phyloP scores from a whole-genome alignment of 2,888 invertebrate species.

The Athetis lepigone region DNA sequence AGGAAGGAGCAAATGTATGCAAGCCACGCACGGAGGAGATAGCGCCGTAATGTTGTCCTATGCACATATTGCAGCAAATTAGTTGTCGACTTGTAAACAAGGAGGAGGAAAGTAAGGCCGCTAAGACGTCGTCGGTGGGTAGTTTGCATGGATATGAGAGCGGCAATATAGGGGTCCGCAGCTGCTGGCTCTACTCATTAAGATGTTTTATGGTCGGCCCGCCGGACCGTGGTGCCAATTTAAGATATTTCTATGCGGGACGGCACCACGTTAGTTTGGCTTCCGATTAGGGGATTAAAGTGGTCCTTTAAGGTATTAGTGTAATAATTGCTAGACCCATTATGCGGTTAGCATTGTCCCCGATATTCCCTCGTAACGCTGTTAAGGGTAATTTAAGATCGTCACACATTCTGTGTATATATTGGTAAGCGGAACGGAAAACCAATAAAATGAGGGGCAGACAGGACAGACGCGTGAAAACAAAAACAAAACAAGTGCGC shows the following conservation, averaged over 20 bases:
- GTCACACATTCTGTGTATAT: conserved; percentile 59
- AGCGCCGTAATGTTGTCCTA: conserved; percentile 90
- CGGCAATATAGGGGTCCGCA: conserved; percentile 89
- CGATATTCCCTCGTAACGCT: conserved; percentile 66
- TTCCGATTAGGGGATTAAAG: conserved; percentile 90
- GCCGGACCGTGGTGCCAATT: conserved; percentile 90
- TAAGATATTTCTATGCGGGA: conserved; percentile 91
- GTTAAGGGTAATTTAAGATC: conserved; percentile 67
- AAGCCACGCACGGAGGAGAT: conserved; percentile 89
- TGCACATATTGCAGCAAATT: conserved; percentile 91
- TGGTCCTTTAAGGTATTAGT: conserved; percentile 89
- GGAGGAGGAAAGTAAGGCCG: conserved; percentile 87
- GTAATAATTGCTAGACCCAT: conserved; percentile 88
- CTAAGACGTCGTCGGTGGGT: conserved; percentile 88
- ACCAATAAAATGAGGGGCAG: conserved; percentile 45
- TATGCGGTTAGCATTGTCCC: conserved; percentile 84
- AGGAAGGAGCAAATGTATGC: conserved; percentile 88
- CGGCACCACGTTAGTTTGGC: conserved; percentile 89
- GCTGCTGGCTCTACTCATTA: conserved; percentile 91
- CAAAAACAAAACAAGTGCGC: conserved; percentile 70
- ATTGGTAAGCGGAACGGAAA: conserved; percentile 21
- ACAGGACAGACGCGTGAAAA: conserved; percentile 55
- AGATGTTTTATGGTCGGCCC: conserved; percentile 91
- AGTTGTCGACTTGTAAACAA: conserved; percentile 90
- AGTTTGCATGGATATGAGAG: conserved; percentile 91